Percentiles rank a stretch among this genome's conserved stretches.
Conservation (phyloP, 2,797 vertebrate genomes). For the Artibeus jamaicensis region DNA sequence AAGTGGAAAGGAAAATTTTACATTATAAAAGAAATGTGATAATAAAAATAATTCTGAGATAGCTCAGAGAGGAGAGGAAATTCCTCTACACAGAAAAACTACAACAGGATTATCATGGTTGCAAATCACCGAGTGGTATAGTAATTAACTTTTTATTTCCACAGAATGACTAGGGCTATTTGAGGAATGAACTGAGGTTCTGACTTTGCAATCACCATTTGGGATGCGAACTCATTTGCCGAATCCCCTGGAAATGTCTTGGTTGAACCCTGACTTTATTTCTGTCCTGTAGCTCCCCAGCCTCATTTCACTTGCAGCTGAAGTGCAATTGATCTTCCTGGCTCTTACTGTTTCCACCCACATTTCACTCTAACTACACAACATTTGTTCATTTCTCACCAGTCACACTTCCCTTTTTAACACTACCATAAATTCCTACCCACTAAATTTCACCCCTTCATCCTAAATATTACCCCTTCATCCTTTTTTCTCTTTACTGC, state of each 20-base stretch:
- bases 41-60: not conserved
- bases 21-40: not conserved
- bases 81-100: not conserved
- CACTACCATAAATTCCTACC: not conserved
- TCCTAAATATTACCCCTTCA: not conserved
- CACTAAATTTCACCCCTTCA: not conserved
- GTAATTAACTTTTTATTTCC: conserved; percentile 32
- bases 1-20: conserved; percentile 20
- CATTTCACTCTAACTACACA: not conserved
- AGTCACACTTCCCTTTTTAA: not conserved
- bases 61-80: not conserved
- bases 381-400: not conserved
- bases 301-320: not conserved
- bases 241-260: not conserved
- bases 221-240: not conserved
- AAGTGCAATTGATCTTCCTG: not conserved
- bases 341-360: not conserved
- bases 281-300: not conserved
- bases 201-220: not conserved
- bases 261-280: not conserved
- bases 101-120: not conserved
- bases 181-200: not conserved
- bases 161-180: not conserved
- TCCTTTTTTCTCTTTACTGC: not conserved
- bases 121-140: not conserved